Conservation (phyloP, 2,113 vertebrate species). For the Phalacrocorax pelagicus region DNA sequence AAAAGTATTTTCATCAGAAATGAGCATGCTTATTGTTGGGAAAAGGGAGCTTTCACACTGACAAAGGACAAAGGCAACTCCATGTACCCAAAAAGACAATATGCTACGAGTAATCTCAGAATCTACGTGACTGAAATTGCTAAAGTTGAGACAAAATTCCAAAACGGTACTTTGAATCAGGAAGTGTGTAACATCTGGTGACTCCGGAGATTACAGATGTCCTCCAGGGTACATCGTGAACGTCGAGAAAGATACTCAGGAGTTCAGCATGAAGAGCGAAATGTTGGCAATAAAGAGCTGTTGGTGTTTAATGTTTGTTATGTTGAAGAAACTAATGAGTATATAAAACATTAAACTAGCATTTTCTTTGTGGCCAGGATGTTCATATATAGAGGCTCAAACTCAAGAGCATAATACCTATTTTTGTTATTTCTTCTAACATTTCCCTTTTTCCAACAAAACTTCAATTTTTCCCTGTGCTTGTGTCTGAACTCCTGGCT, state of each 20-base stretch:
- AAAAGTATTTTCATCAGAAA: neutral
- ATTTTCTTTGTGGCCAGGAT: neutral
- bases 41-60: neutral
- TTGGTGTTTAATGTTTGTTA: neutral
- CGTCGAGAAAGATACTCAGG: neutral
- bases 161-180: neutral
- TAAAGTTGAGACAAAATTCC: neutral
- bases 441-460: neutral
- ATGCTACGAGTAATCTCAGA: neutral
- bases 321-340: neutral
- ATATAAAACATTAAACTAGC: neutral
- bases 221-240: neutral
- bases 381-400: neutral
- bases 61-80: neutral
- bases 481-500: neutral
- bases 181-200: neutral
- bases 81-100: neutral
- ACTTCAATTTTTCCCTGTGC: neutral
- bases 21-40: neutral
- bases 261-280: neutral
- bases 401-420: neutral
- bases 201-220: neutral
- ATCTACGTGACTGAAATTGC: neutral
- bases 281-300: neutral
- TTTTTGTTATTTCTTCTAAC: neutral